Base-by-base conservation (phyloP, 2,797 vertebrate species). In the Aeoliscus strigatus region DNA sequence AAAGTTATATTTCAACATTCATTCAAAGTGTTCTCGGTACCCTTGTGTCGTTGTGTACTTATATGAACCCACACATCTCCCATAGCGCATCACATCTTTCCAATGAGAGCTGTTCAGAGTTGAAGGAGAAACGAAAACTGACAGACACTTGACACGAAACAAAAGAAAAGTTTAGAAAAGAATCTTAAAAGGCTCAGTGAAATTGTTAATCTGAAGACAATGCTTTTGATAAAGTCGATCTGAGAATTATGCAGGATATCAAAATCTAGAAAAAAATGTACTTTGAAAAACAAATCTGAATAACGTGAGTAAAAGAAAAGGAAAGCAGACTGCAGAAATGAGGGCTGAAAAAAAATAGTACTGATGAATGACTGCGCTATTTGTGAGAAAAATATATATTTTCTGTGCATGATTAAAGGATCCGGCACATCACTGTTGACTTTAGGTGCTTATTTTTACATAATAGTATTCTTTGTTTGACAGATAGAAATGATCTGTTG, bases 151-250 rank as follows among this genome's bases (percentile, higher is more conserved):
- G 14, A 44, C 13, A 38, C 5, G 12, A 17, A 39, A 33, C 4
- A 32, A 47, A 1, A 21, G 10, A 51, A 41, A 37, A 7, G 26
- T 8, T 2, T 11, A 29, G 32, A 13, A 28, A 27, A 39, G 33
- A 40, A 44, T 17, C 10, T 1, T 2, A 38, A 39, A 39, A 35
- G 16, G 26, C 17, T 37, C 37, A n/a, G n/a, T n/a, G n/a, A n/a
- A n/a, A n/a, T n/a, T n/a, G n/a, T n/a, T n/a, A 43, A 40, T 49
- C 26, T 57, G 25, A 60, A n/a, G 14, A 23, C 23, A 36, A n/a
- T 41, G 28, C 47, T 51, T 60, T 64, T 56, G 29, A 57, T 37
- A 51, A 55, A 16, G 37, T 45, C 34, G 23, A 60, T 69, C 39
- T 59, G 12, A 42, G 50, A 27, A 50, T 34, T 12, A 27, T 32